Evolutionary conservation across 2,113 vertebrate species (phyloP), one percentile per base, ranked within the genome.

Genomic region (Platycercus adscitus): DNA sequence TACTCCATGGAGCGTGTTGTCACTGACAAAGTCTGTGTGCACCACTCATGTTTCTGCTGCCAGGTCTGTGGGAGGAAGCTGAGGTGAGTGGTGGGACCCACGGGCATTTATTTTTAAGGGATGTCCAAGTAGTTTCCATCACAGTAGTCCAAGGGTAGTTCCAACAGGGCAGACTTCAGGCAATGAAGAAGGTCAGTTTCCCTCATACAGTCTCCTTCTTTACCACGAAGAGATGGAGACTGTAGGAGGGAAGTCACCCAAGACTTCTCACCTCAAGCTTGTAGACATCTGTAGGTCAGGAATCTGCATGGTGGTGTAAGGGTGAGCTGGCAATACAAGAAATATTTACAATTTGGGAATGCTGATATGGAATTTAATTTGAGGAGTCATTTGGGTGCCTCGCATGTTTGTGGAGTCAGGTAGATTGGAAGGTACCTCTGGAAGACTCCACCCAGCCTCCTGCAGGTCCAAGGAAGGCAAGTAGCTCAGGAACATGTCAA

Each of bases 41-140:
- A 99, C 94, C 98, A 31, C 96, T 97, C 87, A 0, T 99, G 99
- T 95, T 99, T 99, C 97, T 98, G 98, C 96, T 99, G 99, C 88
- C 98, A 97, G 77, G 65, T 97, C 77, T 99, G 99, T 7, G 77
- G 98, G 79, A 98, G 97, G 97, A 98, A 98, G 88, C 92, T 99
- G 44, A 99, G 98, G 99, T 99, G 97, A 98, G 98, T 94, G 78
- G 19, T 11, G 19, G 44, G 56, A 35, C 24, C 6, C 17, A 31
- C 4, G 3, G 19, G 12, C 19, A 28, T 17, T 81, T 85, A 14
- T 43, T 86, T 70, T 23, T 20, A 52, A 76, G 19, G 13, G 6
- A 9, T 52, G 11, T 11, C 21, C 44, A 53, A 68, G 60, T 4
- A 35, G 18, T 26, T 73, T 55, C 50, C 58, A 53, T 73, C 53